Evolutionary conservation across 2,888 invertebrate genomes (phyloP).

Genomic region (Diplolepis rosae): DNA sequence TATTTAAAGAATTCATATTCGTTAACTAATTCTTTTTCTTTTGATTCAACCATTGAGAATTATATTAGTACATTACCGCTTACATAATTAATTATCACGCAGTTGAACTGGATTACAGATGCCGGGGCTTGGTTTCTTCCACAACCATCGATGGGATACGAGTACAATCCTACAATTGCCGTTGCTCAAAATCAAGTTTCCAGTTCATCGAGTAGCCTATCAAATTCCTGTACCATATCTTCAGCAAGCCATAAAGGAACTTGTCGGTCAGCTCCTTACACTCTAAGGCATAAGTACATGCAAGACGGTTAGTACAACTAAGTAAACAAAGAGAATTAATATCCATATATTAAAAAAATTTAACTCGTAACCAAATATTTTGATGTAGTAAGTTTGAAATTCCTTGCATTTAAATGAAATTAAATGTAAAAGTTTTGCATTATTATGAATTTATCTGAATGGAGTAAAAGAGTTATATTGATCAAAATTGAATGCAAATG

Average conservation of each 20-base stretch:
- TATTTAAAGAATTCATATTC: too few species aligned
- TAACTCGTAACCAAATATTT: too few species aligned
- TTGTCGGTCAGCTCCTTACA: conserved; percentile 69
- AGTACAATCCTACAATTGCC: conserved; percentile 65
- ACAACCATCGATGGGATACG: conserved; percentile 70
- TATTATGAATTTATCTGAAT: too few species aligned
- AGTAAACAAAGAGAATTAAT: not conserved
- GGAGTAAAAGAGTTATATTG: too few species aligned
- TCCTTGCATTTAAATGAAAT: not conserved
- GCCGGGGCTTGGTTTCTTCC: conserved; percentile 72
- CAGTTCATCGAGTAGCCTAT: conserved; percentile 60
- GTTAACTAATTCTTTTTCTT: too few species aligned
- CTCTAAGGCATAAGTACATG: conserved; percentile 68
- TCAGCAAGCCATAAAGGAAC: conserved; percentile 65
- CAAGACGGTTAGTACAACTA: conserved; percentile 63
- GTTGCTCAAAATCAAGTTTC: conserved; percentile 66
- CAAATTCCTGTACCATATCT: conserved; percentile 63
- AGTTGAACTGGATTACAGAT: conserved; percentile 41
- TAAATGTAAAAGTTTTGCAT: too few species aligned
- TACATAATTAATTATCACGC: conserved; percentile 15
- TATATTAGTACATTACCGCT: conserved; percentile 3
- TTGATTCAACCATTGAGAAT: too few species aligned
- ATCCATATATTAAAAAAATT: not conserved
- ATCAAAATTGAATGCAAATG: not conserved
- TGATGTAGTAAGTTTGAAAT: too few species aligned